These are phyloP conservation scores for Hydrotaea diabolus DNA, from an alignment of 2,888 invertebrate species.

Conservation along the genomic window DNA sequence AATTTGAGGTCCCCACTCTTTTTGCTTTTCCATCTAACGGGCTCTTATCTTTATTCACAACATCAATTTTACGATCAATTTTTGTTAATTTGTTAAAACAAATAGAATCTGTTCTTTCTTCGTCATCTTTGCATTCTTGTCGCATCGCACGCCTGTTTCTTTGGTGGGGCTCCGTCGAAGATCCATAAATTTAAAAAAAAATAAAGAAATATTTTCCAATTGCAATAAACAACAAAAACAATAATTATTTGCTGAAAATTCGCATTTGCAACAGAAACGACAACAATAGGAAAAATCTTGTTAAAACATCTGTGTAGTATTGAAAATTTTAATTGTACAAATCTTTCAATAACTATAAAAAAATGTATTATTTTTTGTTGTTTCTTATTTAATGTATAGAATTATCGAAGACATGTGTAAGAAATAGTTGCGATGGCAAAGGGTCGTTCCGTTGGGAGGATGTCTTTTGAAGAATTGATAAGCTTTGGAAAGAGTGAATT, in stretches of 20 bases:
- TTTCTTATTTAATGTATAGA: not conserved
- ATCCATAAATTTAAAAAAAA: too few species aligned
- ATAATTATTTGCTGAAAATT: not conserved
- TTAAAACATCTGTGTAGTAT: not conserved
- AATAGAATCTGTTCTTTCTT: not conserved
- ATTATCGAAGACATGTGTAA: not conserved
- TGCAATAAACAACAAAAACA: not conserved
- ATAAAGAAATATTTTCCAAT: not conserved
- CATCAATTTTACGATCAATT: slow-evolving; percentile 28
- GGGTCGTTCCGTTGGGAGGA: not conserved
- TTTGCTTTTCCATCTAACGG: too few species aligned
- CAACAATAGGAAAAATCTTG: not conserved
- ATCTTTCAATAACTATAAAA: not conserved
- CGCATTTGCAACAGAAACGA: not conserved
- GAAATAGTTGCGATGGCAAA: too few species aligned
- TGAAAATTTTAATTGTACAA: not conserved
- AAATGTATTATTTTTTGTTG: not conserved
- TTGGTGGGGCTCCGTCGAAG: not conserved
- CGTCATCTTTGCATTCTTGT: not conserved
- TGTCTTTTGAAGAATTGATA: too few species aligned
- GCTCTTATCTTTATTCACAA: not conserved
- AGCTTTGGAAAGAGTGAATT: too few species aligned
- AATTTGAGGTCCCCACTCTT: too few species aligned
- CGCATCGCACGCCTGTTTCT: not conserved
- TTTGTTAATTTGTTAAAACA: slow-evolving; percentile 5